A percentile compares a stretch with the other conserved stretches of the same genome.
Conservation (phyloP, 2,888 invertebrate genomes). For the Eilema caniola region DNA sequence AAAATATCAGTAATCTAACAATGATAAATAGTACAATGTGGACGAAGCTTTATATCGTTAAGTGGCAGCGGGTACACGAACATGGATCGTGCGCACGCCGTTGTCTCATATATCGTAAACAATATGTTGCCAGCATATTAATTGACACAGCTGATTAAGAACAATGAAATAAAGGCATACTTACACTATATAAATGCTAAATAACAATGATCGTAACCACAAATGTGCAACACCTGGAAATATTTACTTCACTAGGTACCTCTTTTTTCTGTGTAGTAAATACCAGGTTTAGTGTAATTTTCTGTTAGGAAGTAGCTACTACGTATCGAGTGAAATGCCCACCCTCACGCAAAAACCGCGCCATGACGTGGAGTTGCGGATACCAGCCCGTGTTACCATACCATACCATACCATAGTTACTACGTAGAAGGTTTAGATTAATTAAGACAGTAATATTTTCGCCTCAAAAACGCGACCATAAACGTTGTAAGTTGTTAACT, state of each 20-base stretch:
- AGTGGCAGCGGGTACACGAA: conserved; percentile 11
- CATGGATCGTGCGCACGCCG: conserved; percentile 36
- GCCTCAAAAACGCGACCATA: too few species aligned
- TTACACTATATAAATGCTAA: background rate
- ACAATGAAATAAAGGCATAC: conserved; percentile 17
- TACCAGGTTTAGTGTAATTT: background rate
- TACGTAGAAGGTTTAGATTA: too few species aligned
- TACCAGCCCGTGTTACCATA: too few species aligned
- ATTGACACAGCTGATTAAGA: conserved; percentile 40
- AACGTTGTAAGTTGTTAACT: too few species aligned
- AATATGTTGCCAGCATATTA: conserved; percentile 39
- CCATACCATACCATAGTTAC: too few species aligned
- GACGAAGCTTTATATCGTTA: background rate
- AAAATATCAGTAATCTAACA: background rate
- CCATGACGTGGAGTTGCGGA: too few species aligned
- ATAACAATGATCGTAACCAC: background rate
- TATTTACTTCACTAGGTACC: background rate
- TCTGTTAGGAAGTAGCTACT: background rate
- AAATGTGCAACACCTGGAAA: background rate
- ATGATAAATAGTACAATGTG: background rate
- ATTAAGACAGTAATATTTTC: too few species aligned
- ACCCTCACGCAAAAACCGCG: too few species aligned
- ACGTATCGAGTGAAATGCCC: too few species aligned
- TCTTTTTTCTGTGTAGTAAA: background rate
- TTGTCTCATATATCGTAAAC: conserved; percentile 27